These are phyloP conservation scores for Heliconius melpomene DNA, from an alignment of 1,140 invertebrate species.

Conservation along the genomic window DNA sequence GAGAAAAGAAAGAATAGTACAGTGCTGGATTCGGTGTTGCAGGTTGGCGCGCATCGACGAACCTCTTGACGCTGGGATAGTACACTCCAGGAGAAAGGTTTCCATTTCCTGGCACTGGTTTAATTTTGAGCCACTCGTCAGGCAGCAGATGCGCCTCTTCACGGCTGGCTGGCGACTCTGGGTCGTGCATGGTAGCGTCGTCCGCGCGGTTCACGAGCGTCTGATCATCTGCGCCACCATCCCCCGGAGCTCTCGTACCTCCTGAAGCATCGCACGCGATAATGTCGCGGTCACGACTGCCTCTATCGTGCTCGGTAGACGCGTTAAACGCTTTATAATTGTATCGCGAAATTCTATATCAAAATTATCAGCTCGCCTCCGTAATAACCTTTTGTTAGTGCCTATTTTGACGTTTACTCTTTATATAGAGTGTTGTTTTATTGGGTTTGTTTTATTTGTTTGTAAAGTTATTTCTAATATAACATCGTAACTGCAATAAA, in stretches of 20 bases:
- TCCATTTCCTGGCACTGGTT: slow-evolving; percentile 68
- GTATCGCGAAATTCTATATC: slow-evolving; percentile 74
- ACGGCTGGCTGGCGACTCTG: slow-evolving; percentile 73
- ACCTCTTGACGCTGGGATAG: slow-evolving; percentile 77
- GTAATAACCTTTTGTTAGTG: slow-evolving; percentile 70
- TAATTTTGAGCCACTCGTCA: slow-evolving; percentile 76
- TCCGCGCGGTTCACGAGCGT: slow-evolving; percentile 67
- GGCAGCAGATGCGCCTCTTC: slow-evolving; percentile 78
- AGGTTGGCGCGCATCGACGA: slow-evolving; percentile 60
- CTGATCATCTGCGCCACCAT: slow-evolving; percentile 65
- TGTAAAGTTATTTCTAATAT: neutral
- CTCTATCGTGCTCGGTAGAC: slow-evolving; percentile 59
- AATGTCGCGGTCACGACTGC: slow-evolving; percentile 77
- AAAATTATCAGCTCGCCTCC: slow-evolving; percentile 73
- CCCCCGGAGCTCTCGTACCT: slow-evolving; percentile 59
- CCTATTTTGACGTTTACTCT: slow-evolving; percentile 52
- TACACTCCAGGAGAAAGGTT: slow-evolving; percentile 77
- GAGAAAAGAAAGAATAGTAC: slow-evolving; percentile 73
- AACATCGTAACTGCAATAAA: neutral
- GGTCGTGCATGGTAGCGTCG: slow-evolving; percentile 76
- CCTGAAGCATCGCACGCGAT: slow-evolving; percentile 76
- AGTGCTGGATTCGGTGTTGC: slow-evolving; percentile 66
- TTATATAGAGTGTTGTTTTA: slow-evolving; percentile 15
- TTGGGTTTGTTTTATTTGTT: neutral
- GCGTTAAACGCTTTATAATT: slow-evolving; percentile 77